A percentile compares a stretch with the other conserved stretches of the same genome.
Evolutionary conservation across 2,797 vertebrate species (phyloP).

Genomic region (Garrulus glandarius): DNA sequence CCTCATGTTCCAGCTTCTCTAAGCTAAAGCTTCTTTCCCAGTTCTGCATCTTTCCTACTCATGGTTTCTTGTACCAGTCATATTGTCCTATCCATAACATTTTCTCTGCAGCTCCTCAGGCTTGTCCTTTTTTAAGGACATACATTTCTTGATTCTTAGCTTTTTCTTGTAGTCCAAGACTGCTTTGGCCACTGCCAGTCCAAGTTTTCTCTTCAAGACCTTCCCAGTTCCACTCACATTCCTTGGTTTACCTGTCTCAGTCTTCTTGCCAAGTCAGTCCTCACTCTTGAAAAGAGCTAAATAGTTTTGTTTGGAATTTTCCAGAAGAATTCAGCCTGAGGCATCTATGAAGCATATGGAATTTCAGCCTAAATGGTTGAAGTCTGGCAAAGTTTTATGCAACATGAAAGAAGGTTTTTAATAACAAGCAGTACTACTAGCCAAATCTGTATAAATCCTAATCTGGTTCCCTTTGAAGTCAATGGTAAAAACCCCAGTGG

Average conservation of each 20-base stretch:
- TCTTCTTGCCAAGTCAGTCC: not conserved
- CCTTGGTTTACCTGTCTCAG: not conserved
- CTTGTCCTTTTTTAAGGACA: not conserved
- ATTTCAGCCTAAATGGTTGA: slow-evolving; percentile 20
- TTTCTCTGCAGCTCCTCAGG: not conserved
- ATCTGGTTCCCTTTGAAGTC: slow-evolving; percentile 47
- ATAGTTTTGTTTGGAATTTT: slow-evolving; percentile 26
- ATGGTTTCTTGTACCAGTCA: not conserved
- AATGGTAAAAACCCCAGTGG: not conserved
- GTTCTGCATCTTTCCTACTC: not conserved
- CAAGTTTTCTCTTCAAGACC: not conserved
- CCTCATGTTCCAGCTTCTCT: not conserved
- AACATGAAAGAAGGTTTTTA: slow-evolving; percentile 34
- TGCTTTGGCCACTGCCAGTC: not conserved
- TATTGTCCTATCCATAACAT: not conserved
- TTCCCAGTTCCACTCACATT: not conserved
- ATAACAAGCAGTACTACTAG: not conserved
- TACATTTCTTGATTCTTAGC: not conserved
- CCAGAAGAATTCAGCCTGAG: slow-evolving; percentile 17
- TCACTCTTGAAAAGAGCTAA: not conserved
- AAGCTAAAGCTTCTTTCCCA: not conserved
- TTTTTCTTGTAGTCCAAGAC: not conserved
- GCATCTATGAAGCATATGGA: not conserved
- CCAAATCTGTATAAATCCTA: slow-evolving; percentile 28
- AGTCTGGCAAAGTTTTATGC: slow-evolving; percentile 1